Evolutionary conservation across 2,113 vertebrate species (phyloP).

Genomic region (Anolis sagrei): DNA sequence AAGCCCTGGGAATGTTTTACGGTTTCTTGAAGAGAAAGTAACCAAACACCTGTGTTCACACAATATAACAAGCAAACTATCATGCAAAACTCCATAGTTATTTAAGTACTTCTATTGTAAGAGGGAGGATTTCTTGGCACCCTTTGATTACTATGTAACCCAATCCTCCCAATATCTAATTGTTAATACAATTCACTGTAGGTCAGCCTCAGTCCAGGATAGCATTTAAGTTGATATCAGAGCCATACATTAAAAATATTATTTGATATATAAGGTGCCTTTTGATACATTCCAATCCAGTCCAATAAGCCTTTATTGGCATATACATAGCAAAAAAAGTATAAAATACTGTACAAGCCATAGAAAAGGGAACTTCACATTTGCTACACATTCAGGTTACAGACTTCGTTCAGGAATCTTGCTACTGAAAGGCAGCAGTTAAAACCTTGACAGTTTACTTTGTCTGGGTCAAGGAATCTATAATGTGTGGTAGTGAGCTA

Average conservation of each 20-base stretch:
- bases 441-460: too few relatives aligned
- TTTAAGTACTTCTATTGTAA: background rate
- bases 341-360: too few relatives aligned
- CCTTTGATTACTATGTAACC: too few relatives aligned
- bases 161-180: background rate
- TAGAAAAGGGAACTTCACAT: too few relatives aligned
- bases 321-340: too few relatives aligned
- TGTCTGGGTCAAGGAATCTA: too few relatives aligned
- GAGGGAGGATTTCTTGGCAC: background rate
- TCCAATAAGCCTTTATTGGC: fast-evolving
- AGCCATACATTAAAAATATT: slow-evolving; percentile 41
- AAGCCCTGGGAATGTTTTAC: background rate
- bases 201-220: background rate
- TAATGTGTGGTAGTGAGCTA: too few relatives aligned
- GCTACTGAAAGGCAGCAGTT: too few relatives aligned
- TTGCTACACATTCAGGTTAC: too few relatives aligned
- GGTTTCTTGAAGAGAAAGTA: background rate
- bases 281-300: slow-evolving; percentile 1
- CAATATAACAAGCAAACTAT: background rate
- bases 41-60: background rate
- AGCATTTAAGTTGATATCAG: background rate
- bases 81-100: background rate
- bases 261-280: slow-evolving; percentile 41
- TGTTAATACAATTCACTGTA: slow-evolving; percentile 4
- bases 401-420: too few relatives aligned